Evolutionary conservation across 2,797 vertebrate species (phyloP), one percentile per base, ranked within the genome.

Genomic region (Choloepus didactylus): DNA sequence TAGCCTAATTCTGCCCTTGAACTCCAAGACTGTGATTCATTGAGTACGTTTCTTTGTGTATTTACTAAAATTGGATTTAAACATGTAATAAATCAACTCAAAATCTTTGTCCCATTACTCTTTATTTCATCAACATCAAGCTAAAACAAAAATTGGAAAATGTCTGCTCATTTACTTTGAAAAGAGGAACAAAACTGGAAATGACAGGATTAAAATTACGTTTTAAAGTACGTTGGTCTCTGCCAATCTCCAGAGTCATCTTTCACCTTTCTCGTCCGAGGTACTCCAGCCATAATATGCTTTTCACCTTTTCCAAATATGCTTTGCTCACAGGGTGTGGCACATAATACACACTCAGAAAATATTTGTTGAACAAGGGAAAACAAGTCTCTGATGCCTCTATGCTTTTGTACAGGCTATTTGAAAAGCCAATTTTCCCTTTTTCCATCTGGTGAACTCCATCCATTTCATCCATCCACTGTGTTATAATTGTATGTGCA

Each of bases 11-110:
- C 72, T 83, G 51, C 60, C 72, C 31, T 83, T 87, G 51, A 80
- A 19, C 19, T 11, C n/a, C 66, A 62, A 75, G 21, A 82, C 29
- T 96, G 62, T 92, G 54, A 92, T 94, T 90, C 60, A 89, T 89
- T 76, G 59, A 62, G 21, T 76, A 59, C n/a, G 4, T 67, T 81
- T 75, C 79, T 72, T 21, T 75, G 11, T 62, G 9, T 93, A 60
- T 93, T 92, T 86, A 91, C 56, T 73, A 79, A 93, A 35, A 64
- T 25, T 89, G 5, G 8, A 11, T 79, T 75, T 59, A 94, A 94
- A 70, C 12, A 54, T 64, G 6, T 49, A 89, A 41, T 46, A 49
- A 91, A 75, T 77, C 23, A 91, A 91, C 21, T 73, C 70, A 94
- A 81, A 89, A 89, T 49, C 54, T 75, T 84, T 89, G 27, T 86